These are phyloP conservation scores for Tychaedon coryphoeus DNA, from an alignment of 2,113 vertebrate species.

Conservation along the genomic window DNA sequence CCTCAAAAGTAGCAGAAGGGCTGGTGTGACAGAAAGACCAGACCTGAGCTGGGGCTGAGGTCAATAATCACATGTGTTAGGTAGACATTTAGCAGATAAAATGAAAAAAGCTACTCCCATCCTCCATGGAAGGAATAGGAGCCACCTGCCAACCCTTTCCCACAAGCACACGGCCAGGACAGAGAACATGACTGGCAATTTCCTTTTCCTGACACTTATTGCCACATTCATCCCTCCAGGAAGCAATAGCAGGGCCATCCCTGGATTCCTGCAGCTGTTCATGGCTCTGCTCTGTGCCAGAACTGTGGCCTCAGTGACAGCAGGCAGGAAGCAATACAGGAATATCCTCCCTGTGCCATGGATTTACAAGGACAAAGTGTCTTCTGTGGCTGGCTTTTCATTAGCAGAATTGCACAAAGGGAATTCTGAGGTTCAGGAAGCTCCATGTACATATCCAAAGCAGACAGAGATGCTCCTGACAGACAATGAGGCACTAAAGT, in stretches of 20 bases:
- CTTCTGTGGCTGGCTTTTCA: background rate
- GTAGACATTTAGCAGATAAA: background rate
- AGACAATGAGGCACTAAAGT: background rate
- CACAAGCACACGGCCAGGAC: background rate
- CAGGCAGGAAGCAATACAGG: background rate
- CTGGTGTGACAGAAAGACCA: background rate
- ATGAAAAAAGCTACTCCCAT: background rate
- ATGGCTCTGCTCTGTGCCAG: background rate
- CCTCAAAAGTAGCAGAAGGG: background rate
- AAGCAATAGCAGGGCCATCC: background rate
- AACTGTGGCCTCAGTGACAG: background rate
- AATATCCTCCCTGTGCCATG: background rate
- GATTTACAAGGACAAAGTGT: background rate
- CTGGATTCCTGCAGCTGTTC: conserved; percentile 1
- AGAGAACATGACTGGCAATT: background rate
- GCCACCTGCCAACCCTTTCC: background rate
- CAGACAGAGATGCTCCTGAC: background rate
- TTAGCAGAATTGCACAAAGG: background rate
- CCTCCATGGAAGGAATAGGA: background rate
- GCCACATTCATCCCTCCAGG: background rate
- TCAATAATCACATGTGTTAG: background rate
- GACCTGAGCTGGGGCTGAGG: background rate
- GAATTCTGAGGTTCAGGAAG: background rate
- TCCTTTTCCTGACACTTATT: background rate
- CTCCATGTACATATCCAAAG: background rate